Percentiles rank a stretch among this genome's conserved stretches.
phyloP scores from a whole-genome alignment of 2,888 invertebrate species.

The Eristalis intricaria region DNA sequence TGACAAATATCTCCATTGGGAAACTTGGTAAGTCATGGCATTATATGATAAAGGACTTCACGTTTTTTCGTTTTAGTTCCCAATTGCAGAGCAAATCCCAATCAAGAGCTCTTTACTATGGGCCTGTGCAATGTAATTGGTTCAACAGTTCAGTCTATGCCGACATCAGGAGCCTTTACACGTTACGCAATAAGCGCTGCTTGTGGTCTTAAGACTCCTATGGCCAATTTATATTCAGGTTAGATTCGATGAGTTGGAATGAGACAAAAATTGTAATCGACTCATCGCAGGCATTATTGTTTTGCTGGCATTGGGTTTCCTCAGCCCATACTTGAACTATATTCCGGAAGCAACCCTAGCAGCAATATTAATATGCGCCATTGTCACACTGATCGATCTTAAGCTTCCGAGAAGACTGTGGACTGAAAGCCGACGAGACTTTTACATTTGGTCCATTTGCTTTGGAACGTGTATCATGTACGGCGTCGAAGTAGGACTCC shows the following conservation, averaged over 20 bases:
- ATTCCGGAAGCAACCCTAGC: slow-evolving; percentile 93
- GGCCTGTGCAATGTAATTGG: slow-evolving; percentile 92
- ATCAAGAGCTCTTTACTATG: slow-evolving; percentile 94
- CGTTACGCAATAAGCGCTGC: slow-evolving; percentile 94
- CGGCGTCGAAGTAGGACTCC: slow-evolving; percentile 91
- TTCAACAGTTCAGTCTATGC: slow-evolving; percentile 92
- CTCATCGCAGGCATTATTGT: slow-evolving; percentile 87
- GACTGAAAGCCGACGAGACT: slow-evolving; percentile 85
- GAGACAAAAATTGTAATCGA: neutral
- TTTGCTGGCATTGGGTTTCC: slow-evolving; percentile 90
- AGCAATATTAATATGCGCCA: slow-evolving; percentile 93
- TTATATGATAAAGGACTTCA: neutral
- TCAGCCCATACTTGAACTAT: slow-evolving; percentile 94
- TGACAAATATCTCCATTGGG: slow-evolving; percentile 97
- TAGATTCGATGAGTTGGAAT: neutral
- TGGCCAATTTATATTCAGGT: slow-evolving; percentile 82
- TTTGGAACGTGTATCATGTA: slow-evolving; percentile 86
- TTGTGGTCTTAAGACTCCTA: slow-evolving; percentile 92
- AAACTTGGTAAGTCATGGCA: slow-evolving; percentile 89
- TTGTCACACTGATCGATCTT: slow-evolving; percentile 84
- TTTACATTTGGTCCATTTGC: slow-evolving; percentile 86
- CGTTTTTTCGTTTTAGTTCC: slow-evolving; percentile 82
- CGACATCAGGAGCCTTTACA: slow-evolving; percentile 92
- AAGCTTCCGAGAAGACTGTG: slow-evolving; percentile 83
- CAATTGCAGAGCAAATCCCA: slow-evolving; percentile 89